Evolutionary conservation across 2,797 vertebrate genomes (phyloP).

Genomic region (Acipenser ruthenus): DNA sequence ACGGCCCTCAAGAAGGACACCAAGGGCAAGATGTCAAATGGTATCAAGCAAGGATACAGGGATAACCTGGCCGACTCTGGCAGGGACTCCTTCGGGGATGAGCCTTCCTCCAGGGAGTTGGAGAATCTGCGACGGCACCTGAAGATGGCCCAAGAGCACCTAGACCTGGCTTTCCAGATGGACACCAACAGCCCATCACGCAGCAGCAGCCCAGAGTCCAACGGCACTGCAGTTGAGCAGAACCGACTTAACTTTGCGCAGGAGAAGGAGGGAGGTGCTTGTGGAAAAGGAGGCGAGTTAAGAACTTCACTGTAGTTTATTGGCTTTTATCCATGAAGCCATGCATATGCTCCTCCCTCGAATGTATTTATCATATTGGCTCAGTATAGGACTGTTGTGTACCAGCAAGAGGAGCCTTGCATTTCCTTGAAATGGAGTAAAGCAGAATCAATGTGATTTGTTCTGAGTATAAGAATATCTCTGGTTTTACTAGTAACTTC

Average conservation of each 20-base stretch:
- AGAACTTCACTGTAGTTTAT: too few species aligned
- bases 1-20: constrained; percentile 61
- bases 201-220: constrained; percentile 75
- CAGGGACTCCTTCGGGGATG: constrained; percentile 50
- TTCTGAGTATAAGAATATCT: too few species aligned
- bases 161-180: constrained; percentile 73
- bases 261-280: constrained; percentile 62
- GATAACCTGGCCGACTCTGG: constrained; percentile 50
- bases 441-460: too few species aligned
- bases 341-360: too few species aligned
- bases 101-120: constrained; percentile 51
- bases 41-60: constrained; percentile 47
- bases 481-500: too few species aligned
- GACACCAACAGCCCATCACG: constrained; percentile 55
- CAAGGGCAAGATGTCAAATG: constrained; percentile 35
- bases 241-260: constrained; percentile 81
- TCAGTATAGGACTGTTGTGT: too few species aligned
- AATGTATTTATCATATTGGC: too few species aligned
- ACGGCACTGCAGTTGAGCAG: constrained; percentile 68
- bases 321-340: too few species aligned
- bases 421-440: too few species aligned
- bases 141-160: constrained; percentile 74
- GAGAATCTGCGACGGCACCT: constrained; percentile 69
- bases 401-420: too few species aligned
- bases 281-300: constrained; percentile 50